These are phyloP conservation scores for Tanypteryx hageni DNA, from an alignment of 2,888 invertebrate species.

Conservation along the genomic window DNA sequence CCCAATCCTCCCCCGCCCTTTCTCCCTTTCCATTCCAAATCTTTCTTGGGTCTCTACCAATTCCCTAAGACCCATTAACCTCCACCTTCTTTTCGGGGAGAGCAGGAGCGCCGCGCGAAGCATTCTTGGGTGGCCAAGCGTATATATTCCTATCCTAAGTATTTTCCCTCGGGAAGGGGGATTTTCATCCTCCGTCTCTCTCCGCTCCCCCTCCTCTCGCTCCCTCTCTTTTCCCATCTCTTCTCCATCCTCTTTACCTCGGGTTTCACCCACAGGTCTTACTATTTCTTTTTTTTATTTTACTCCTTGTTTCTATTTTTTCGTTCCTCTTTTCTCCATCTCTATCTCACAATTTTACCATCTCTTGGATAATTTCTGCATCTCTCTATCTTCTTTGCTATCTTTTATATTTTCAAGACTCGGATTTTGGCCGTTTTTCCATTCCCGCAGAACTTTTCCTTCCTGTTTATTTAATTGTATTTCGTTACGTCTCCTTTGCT, in stretches of 20 bases:
- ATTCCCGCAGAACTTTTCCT: not conserved
- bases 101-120: not conserved
- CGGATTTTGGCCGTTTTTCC: not conserved
- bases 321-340: not conserved
- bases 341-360: not conserved
- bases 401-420: not conserved
- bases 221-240: not conserved
- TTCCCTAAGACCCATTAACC: constrained; percentile 14
- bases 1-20: not conserved
- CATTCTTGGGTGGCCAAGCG: not conserved
- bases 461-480: not conserved
- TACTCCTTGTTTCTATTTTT: too few species aligned
- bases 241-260: not conserved
- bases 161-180: constrained; percentile 34
- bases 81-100: not conserved
- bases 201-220: not conserved
- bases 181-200: constrained; percentile 9
- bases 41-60: constrained; percentile 21
- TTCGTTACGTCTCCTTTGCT: too few species aligned
- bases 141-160: not conserved
- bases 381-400: not conserved
- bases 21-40: not conserved
- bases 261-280: not conserved
- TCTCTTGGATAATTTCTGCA: not conserved
- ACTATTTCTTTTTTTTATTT: not conserved